Base-by-base conservation (phyloP, 2,797 vertebrate species). In the Gadopsis marmoratus region DNA sequence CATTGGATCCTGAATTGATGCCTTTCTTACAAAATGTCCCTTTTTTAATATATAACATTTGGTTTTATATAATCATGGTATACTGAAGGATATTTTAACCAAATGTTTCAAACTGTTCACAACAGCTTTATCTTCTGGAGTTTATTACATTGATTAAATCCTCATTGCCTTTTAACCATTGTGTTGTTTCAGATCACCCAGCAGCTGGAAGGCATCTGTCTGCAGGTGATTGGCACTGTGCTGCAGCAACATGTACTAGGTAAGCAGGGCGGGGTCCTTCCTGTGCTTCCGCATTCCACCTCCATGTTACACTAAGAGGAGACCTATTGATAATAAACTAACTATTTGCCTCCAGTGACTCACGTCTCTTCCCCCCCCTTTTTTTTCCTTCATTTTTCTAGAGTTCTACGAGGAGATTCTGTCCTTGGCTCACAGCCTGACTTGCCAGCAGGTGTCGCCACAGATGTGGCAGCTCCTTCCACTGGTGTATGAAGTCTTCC, bases 381-480 rank as follows among this genome's bases (percentile, higher is more conserved):
- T 11, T 2, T 51, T 17, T 54, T 19, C 54, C 14, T 35, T 39
- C 2, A 2, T 19, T 3, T 39, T 39, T 4, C 14, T 90, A 99
- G 98, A 99, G 91, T 99, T 99, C 88, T 99, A 99, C 26, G 98
- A 99, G 77, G 98, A 99, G 93, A 99, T 99, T 89, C 96, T 99
- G 86, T 99, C 98, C 29, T 93, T 99, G 95, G 98, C 98, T 79
- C 97, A 99, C 88, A 99, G 98, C 93, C 94, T 99, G 91, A 99
- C 98, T 6, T 99, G 98, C 94, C 98, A 99, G 75, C 98, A 99
- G 94, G 98, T 99, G 76, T 99, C 98, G 23, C 95, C 97, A 81
- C 98, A 99, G 89, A 99, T 99, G 98, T 99, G 98, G 98, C 98
- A 99, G 86, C 97, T 99, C 69, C 95, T 99, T 84, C 97, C 98